Percentiles rank a stretch among this genome's conserved stretches.
These are phyloP conservation scores for Cotesia chilonis DNA, from an alignment of 1,140 invertebrate genomes.

Conservation along the genomic window DNA sequence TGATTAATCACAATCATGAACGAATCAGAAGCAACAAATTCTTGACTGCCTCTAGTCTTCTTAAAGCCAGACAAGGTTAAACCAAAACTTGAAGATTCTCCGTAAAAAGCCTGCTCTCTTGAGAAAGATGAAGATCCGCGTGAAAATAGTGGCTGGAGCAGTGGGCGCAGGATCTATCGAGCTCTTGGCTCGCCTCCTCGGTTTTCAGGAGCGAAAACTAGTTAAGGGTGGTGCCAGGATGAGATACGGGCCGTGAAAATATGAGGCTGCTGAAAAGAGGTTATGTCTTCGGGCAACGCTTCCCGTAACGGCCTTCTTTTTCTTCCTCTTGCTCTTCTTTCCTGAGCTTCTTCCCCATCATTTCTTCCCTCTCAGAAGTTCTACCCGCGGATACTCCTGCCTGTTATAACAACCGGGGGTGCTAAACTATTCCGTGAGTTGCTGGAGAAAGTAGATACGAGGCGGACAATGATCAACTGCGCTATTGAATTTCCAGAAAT, in stretches of 20 bases:
- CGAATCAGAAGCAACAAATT: too few species aligned
- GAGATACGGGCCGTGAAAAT: slow-evolving; percentile 29
- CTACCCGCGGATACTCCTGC: too few species aligned
- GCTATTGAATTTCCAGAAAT: slow-evolving; percentile 25
- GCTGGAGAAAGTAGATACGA: slow-evolving; percentile 24
- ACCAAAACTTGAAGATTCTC: too few species aligned
- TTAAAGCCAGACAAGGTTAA: not conserved
- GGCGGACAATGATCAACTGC: slow-evolving; percentile 18
- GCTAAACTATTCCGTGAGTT: slow-evolving; percentile 25
- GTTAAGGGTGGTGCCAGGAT: slow-evolving; percentile 37
- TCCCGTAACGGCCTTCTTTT: slow-evolving; percentile 23
- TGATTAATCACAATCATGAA: too few species aligned
- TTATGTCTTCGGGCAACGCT: slow-evolving; percentile 36
- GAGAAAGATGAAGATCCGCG: slow-evolving; percentile 21
- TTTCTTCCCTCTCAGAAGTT: not conserved
- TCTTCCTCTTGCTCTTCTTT: slow-evolving; percentile 11
- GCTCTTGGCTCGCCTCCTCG: slow-evolving; percentile 38
- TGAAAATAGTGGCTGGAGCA: slow-evolving; percentile 14
- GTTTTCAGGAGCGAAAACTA: slow-evolving; percentile 21
- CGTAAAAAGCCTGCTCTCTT: too few species aligned
- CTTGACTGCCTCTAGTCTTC: too few species aligned
- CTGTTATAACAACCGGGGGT: not conserved
- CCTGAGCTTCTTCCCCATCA: not conserved
- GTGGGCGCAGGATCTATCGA: slow-evolving; percentile 33
- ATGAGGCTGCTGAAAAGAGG: slow-evolving; percentile 26